Conservation (phyloP, 2,888 invertebrate genomes). For the Drosophila kambysellisi region DNA sequence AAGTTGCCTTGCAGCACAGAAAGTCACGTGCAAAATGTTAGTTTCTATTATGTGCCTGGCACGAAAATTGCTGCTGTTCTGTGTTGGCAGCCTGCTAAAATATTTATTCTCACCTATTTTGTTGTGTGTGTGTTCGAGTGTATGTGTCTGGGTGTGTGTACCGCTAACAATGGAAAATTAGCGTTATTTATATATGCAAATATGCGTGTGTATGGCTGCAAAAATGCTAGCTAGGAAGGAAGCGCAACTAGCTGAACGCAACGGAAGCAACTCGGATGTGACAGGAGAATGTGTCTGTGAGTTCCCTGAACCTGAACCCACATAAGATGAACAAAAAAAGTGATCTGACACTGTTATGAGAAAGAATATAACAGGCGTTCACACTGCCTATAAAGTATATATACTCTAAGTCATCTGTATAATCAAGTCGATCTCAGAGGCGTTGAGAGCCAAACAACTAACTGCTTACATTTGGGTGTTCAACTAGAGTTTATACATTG, state of each 20-base stretch:
- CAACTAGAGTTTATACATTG: background rate
- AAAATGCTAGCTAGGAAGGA: slow-evolving; percentile 65
- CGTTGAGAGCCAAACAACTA: too few relatives aligned
- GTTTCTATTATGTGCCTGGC: slow-evolving; percentile 72
- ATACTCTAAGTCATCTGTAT: background rate
- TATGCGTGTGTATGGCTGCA: slow-evolving; percentile 35
- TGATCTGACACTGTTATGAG: background rate
- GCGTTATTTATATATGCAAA: slow-evolving; percentile 81
- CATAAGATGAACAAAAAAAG: background rate
- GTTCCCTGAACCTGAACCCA: background rate
- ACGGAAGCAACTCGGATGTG: slow-evolving; percentile 52
- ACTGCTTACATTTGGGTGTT: background rate
- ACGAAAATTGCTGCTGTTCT: slow-evolving; percentile 44
- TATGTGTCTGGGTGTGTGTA: slow-evolving; percentile 27
- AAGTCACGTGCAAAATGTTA: slow-evolving; percentile 77
- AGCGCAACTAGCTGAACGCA: slow-evolving; percentile 66
- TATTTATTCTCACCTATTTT: slow-evolving; percentile 82
- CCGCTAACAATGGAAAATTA: slow-evolving; percentile 74
- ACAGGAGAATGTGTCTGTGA: background rate
- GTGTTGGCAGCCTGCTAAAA: slow-evolving; percentile 63
- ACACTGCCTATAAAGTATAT: too few relatives aligned
- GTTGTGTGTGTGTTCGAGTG: slow-evolving; percentile 33
- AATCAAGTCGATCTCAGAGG: background rate
- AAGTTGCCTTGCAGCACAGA: slow-evolving; percentile 6
- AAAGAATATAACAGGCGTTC: background rate